Conservation (phyloP, 2,888 invertebrate species). For the Villa cingulata region DNA sequence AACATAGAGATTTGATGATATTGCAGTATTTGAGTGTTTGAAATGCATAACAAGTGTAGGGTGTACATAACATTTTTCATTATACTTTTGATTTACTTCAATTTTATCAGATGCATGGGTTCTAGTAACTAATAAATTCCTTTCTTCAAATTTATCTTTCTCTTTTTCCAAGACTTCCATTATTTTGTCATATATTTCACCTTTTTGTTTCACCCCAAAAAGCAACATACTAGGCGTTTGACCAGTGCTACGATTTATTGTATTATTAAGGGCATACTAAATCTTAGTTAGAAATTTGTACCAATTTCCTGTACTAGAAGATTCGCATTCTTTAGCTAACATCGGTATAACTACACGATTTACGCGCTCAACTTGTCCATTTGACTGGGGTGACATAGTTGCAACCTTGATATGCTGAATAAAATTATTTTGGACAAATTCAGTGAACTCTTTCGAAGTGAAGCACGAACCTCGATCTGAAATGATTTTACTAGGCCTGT, state of each 20-base stretch:
- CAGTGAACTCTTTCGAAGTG: background rate
- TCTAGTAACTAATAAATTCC: constrained; percentile 12
- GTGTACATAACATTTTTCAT: too few relatives aligned
- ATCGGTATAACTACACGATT: background rate
- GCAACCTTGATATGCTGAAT: background rate
- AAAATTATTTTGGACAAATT: background rate
- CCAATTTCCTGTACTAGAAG: background rate
- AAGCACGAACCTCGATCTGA: background rate
- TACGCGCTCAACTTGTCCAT: background rate
- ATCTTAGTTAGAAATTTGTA: constrained; percentile 4
- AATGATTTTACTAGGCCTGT: background rate
- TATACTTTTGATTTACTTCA: constrained; percentile 2
- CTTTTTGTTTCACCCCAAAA: constrained; percentile 19
- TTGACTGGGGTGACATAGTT: background rate
- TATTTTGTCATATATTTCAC: constrained; percentile 12
- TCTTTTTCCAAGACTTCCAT: constrained; percentile 4
- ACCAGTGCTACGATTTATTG: constrained; percentile 15
- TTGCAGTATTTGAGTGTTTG: too few relatives aligned
- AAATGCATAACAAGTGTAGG: too few relatives aligned
- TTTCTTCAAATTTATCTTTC: constrained; percentile 7
- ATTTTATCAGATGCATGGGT: background rate
- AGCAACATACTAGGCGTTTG: constrained; percentile 18
- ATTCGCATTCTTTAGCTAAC: constrained; percentile 1
- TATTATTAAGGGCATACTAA: constrained; percentile 18
- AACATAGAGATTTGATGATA: too few relatives aligned